Evolutionary conservation across 2,113 vertebrate genomes (phyloP).

Genomic region (Sterrhoptilus dennistouni): DNA sequence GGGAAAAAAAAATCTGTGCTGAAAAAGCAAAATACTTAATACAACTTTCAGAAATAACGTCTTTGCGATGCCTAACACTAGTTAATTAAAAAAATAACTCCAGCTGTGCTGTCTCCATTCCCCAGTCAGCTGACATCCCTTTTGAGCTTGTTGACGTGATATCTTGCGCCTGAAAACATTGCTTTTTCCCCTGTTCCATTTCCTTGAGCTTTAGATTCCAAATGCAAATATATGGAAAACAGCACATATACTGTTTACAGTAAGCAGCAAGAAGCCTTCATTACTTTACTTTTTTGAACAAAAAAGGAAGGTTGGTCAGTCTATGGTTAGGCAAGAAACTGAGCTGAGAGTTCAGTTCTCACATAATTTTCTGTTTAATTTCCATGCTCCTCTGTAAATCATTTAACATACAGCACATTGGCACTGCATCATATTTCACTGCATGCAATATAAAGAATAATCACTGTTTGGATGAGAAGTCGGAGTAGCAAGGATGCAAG

Average conservation of each 20-base stretch:
- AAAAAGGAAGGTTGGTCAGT: background rate
- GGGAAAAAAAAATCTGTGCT: background rate
- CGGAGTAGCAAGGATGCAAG: background rate
- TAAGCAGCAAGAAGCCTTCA: background rate
- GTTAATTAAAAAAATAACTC: conserved; percentile 31
- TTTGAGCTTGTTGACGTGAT: background rate
- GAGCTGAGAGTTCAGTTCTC: background rate
- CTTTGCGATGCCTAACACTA: background rate
- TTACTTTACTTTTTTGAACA: background rate
- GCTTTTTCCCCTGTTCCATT: background rate
- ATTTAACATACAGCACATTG: background rate
- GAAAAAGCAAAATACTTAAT: conserved; percentile 16
- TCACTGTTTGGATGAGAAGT: background rate
- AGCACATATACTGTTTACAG: background rate
- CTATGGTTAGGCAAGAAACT: background rate
- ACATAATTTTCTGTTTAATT: background rate
- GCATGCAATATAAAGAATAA: background rate
- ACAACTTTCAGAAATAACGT: background rate
- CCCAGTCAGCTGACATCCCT: background rate
- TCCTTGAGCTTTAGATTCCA: conserved; percentile 1
- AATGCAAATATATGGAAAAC: background rate
- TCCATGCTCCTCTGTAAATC: background rate
- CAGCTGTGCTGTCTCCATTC: background rate
- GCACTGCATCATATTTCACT: background rate
- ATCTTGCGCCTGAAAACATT: background rate